A percentile compares a stretch with the other conserved stretches of the same genome.
phyloP scores from a whole-genome alignment of 1,140 invertebrate species.

The Drosophila nigromelanica region DNA sequence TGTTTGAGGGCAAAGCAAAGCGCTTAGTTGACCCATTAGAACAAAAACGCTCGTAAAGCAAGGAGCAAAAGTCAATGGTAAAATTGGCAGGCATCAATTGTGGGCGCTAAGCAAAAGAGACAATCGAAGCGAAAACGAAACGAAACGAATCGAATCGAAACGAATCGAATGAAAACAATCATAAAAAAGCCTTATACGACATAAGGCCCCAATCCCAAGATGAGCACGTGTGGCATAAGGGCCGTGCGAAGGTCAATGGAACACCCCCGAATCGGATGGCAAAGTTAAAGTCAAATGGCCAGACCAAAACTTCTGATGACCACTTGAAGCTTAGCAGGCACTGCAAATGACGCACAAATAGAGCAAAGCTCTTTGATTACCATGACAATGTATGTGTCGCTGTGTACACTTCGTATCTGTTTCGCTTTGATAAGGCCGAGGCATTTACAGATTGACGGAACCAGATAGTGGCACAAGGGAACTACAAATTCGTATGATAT shows the following conservation, averaged over 20 bases:
- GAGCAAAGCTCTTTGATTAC: conserved; percentile 64
- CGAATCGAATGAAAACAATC: conserved; percentile 67
- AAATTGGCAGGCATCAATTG: conserved; percentile 72
- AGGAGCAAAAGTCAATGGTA: conserved; percentile 64
- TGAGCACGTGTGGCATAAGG: conserved; percentile 48
- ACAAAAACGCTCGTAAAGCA: conserved; percentile 59
- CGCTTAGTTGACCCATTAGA: conserved; percentile 77
- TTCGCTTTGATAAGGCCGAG: conserved; percentile 47
- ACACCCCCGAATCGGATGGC: conserved; percentile 20
- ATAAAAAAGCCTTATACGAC: conserved; percentile 55
- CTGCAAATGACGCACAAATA: conserved; percentile 54
- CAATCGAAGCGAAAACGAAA: conserved; percentile 51
- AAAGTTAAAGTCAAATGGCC: conserved; percentile 36
- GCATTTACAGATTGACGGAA: conserved; percentile 58
- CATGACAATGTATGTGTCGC: conserved; percentile 55
- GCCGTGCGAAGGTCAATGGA: conserved; percentile 48
- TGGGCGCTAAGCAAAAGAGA: conserved; percentile 74
- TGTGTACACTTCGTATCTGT: conserved; percentile 4
- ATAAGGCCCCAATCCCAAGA: conserved; percentile 20
- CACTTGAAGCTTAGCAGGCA: conserved; percentile 60
- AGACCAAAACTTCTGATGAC: conserved; percentile 57
- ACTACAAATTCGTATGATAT: conserved; percentile 21
- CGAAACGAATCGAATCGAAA: conserved; percentile 17
- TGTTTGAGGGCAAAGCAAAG: conserved; percentile 50
- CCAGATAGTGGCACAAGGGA: conserved; percentile 5